Conservation (phyloP, 2,113 vertebrate genomes). For the Elgaria multicarinata region DNA sequence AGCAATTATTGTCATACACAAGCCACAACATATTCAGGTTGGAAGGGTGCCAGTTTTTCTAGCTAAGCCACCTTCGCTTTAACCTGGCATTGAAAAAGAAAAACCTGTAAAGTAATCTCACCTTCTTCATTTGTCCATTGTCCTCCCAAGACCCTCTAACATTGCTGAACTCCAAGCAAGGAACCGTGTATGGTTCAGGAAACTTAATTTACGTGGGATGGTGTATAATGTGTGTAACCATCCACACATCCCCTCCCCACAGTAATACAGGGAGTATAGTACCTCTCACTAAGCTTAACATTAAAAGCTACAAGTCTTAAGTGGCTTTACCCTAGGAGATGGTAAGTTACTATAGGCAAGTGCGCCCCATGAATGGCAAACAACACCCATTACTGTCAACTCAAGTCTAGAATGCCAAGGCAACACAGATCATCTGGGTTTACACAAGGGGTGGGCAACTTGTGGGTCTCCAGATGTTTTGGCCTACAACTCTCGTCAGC, state of each 20-base stretch:
- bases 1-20: conserved; percentile 68
- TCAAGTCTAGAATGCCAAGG: background rate
- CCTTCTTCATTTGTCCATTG: background rate
- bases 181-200: background rate
- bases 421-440: background rate
- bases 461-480: too few relatives aligned
- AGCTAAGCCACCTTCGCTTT: conserved; percentile 73
- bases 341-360: background rate
- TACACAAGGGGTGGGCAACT: too few relatives aligned
- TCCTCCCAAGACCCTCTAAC: conserved; percentile 25
- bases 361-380: background rate
- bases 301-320: background rate
- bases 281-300: too few relatives aligned
- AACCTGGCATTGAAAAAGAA: conserved; percentile 55
- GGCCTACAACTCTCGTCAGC: too few relatives aligned
- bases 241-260: background rate
- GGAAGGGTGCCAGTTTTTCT: conserved; percentile 77
- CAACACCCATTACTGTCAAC: too few relatives aligned
- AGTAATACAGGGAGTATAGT: background rate
- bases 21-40: conserved; percentile 72
- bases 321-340: background rate
- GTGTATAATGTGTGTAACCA: background rate
- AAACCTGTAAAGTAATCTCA: conserved; percentile 39
- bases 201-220: background rate
- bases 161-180: background rate